phyloP scores from a whole-genome alignment of 2,888 invertebrate genomes.

The Candidula unifasciata region DNA sequence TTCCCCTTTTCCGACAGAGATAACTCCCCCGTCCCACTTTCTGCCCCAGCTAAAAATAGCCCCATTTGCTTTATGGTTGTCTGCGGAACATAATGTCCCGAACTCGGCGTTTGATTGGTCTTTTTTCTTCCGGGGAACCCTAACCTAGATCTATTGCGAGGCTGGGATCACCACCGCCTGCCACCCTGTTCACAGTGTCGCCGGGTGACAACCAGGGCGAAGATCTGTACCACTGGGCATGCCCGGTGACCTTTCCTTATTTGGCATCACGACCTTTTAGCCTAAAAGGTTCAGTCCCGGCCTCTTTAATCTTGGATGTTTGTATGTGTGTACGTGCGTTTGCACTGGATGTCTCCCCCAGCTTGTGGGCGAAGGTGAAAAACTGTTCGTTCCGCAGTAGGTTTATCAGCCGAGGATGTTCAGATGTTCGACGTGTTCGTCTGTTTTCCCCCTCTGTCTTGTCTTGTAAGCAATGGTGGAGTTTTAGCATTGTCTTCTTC shows the following conservation, averaged over 20 bases:
- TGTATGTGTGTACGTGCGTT: conserved; percentile 43
- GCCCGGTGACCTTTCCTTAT: conserved; percentile 54
- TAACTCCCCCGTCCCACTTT: no score
- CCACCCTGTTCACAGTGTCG: not conserved
- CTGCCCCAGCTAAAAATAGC: no score
- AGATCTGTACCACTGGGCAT: conserved; percentile 47
- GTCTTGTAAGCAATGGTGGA: no score
- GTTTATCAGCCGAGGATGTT: not conserved
- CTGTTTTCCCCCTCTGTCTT: no score
- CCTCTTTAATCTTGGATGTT: conserved; percentile 33
- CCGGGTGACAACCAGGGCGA: conserved; percentile 34
- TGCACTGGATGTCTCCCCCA: conserved; percentile 18
- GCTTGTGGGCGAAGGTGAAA: conserved; percentile 2
- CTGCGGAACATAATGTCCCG: no score
- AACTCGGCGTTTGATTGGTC: conserved; percentile 26
- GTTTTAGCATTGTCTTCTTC: not conserved
- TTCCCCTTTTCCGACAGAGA: no score
- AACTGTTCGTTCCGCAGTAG: not conserved
- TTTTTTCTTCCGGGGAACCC: not conserved
- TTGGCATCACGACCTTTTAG: conserved; percentile 53
- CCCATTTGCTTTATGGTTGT: no score
- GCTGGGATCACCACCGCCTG: conserved; percentile 14
- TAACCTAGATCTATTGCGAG: conserved; percentile 39
- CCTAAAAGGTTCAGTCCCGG: conserved; percentile 43
- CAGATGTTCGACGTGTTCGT: not conserved